Evolutionary conservation across 2,888 invertebrate genomes (phyloP), one percentile per base, ranked within the genome.

Genomic region (Drosophila histrio): DNA sequence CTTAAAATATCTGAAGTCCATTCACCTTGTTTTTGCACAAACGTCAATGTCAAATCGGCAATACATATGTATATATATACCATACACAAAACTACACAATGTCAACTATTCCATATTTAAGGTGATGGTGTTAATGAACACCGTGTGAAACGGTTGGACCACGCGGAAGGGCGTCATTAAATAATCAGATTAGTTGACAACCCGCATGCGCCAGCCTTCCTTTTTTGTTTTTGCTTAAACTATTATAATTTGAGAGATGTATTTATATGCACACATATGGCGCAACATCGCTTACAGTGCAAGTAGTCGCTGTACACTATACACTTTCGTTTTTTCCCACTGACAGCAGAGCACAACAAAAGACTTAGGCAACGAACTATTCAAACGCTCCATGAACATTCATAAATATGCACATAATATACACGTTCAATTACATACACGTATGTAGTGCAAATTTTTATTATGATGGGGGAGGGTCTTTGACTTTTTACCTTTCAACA

Each of bases 111-210:
- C 15, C 11, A 11, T n/a, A 13, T 9, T 49, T 32, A 15, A 24
- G 15, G 17, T 32, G 59, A 56, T 47, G 43, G 60, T 59, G 72
- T 66, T 75, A 85, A 78, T 72, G 79, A 47, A 63, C 82, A 52
- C 36, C 76, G 76, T 82, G 82, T 50, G 83, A 82, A 72, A 66
- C 19, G 44, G 39, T 38, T 46, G 57, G 41, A 26, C 50, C 59
- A 69, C 54, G 69, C 88, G 83, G 88, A 84, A 86, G 78, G 77
- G 68, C 66, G 59, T 77, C 72, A 69, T 85, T 82, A 79, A 78
- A 85, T 76, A 65, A 76, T 47, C 36, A 56, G 28, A 59, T 43
- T 52, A 53, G 54, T 47, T 67, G 38, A 30, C 46, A 44, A 52
- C 26, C 53, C 53, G 22, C 56, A 62, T 38, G 44, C 38, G 38